phyloP scores from a whole-genome alignment of 1,140 invertebrate species.

The Rhagoletis zephyria region DNA sequence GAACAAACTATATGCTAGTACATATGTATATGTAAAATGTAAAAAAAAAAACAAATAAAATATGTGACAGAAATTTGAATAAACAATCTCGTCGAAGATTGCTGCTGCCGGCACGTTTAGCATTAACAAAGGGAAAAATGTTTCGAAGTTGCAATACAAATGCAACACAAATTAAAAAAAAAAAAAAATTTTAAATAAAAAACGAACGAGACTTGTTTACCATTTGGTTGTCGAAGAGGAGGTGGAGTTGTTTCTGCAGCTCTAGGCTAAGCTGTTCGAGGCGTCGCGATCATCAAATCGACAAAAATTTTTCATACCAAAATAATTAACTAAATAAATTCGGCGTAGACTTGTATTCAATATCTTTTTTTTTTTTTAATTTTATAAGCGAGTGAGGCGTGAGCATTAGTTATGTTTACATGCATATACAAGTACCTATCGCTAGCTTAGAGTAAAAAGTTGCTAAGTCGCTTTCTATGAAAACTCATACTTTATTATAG shows the following conservation, averaged over 20 bases:
- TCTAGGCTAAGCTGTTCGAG: not conserved
- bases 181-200: not conserved
- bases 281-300: not conserved
- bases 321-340: constrained; percentile 20
- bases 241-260: not conserved
- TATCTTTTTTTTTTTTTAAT: not conserved
- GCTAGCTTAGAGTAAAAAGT: no score
- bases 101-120: not conserved
- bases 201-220: not conserved
- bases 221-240: not conserved
- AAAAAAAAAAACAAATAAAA: no score
- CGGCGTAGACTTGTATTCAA: not conserved
- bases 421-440: not conserved
- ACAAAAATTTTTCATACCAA: not conserved
- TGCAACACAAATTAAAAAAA: not conserved
- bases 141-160: no score
- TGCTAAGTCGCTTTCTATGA: no score
- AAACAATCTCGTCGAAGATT: not conserved
- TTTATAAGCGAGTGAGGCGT: not conserved
- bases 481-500: no score
- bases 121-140: not conserved
- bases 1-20: not conserved
- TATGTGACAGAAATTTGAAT: not conserved
- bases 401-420: not conserved
- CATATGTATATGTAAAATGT: no score